Evolutionary conservation across 2,113 vertebrate genomes (phyloP), one percentile per base, ranked within the genome.

Genomic region (Poeciliopsis turrubarensis): DNA sequence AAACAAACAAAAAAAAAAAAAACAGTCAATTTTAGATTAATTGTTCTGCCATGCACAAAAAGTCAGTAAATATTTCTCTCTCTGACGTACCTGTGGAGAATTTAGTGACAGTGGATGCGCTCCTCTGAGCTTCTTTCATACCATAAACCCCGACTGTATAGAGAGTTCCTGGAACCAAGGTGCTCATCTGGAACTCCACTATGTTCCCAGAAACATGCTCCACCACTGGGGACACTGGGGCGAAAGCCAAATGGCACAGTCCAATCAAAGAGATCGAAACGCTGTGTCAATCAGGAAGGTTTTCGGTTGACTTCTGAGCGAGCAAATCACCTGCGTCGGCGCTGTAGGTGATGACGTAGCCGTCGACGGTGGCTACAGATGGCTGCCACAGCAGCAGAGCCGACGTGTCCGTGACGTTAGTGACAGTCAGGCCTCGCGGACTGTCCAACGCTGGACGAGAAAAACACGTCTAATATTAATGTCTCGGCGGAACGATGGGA

Each of bases 341-440:
- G 0, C 83, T 84, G 63, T 96, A 99, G 47, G 95, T 97, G 80
- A 99, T 94, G 71, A 96, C 63, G 0, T 99, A 99, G 63, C 91
- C 95, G 25, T 99, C 96, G 32, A 98, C 95, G 0, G 94, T 89
- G 29, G 97, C 97, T 1, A 96, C 94, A 30, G 96, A 95, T 0
- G 97, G 97, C 83, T 97, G 96, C 98, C 98, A 99, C 66, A 93
- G 89, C 73, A 97, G 91, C 88, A 97, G 77, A 31, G 97, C 97
- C 26, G 95, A 95, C 0, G 94, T 94, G 41, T 98, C 97, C 0
- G 96, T 98, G 87, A 98, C 92, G 67, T 99, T 98, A 37, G 95
- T 77, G 11, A 92, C 95, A 0, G 91, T 89, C 15, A 99, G 89
- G 27, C 94, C 93, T 32, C 92, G 96, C 0, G 97, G 98, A 70